Evolutionary conservation across 2,797 vertebrate genomes (phyloP).

Genomic region (Spheniscus humboldti): DNA sequence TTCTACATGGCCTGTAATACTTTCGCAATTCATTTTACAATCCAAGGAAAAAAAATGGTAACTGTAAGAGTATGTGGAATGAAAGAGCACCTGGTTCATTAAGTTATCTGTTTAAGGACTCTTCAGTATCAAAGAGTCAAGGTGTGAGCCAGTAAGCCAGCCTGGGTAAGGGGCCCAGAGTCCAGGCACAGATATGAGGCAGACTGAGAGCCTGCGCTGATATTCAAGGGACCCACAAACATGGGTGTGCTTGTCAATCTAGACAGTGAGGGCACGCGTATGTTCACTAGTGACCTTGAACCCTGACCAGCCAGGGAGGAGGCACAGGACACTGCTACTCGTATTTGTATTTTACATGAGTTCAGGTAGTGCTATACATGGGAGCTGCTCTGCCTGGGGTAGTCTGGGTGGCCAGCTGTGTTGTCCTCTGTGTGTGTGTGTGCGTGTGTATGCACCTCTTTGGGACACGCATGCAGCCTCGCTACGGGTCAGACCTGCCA

Average conservation of each 20-base stretch:
- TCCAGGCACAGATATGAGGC: background rate
- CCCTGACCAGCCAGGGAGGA: background rate
- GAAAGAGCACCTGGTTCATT: background rate
- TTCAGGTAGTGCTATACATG: background rate
- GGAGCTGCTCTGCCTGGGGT: background rate
- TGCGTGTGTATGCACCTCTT: fast-evolving
- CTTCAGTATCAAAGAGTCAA: background rate
- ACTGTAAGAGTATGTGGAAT: background rate
- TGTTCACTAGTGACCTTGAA: background rate
- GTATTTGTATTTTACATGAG: fast-evolving
- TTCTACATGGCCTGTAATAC: background rate
- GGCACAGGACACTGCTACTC: background rate
- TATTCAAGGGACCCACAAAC: background rate
- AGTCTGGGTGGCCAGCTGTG: background rate
- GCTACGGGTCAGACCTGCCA: background rate
- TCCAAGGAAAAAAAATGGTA: background rate
- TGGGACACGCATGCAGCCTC: background rate
- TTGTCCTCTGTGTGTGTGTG: fast-evolving
- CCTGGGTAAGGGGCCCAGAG: background rate
- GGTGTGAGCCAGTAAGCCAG: background rate
- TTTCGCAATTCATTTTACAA: background rate
- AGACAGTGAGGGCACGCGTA: fast-evolving
- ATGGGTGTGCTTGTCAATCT: background rate
- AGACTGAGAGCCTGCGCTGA: background rate
- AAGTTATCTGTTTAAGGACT: background rate